phyloP scores from a whole-genome alignment of 2,113 vertebrate genomes.

The Macaca nemestrina region DNA sequence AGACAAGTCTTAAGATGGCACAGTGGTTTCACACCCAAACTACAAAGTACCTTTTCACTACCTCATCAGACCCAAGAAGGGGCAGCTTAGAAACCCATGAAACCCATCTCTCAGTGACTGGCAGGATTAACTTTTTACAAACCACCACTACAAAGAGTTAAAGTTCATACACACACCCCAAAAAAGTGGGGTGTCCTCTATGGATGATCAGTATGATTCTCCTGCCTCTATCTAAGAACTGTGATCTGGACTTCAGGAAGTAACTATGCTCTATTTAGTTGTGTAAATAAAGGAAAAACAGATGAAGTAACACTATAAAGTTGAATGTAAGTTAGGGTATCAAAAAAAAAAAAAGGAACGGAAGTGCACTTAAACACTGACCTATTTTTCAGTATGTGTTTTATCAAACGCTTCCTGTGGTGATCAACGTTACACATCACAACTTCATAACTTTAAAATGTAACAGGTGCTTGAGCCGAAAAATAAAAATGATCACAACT shows the following conservation, averaged over 20 bases:
- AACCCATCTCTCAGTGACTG: not conserved
- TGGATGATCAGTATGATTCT: not conserved
- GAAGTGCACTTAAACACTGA: not conserved
- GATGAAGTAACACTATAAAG: not conserved
- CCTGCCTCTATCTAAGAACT: not conserved
- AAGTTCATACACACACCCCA: not conserved
- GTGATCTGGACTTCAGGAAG: constrained; percentile 15
- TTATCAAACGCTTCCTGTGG: not conserved
- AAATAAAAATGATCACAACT: not conserved
- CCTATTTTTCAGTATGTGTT: not conserved
- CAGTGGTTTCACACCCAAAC: not conserved
- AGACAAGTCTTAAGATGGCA: not conserved
- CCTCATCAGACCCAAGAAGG: not conserved
- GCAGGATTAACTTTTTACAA: not conserved
- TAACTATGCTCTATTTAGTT: not conserved
- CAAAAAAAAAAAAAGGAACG: no score
- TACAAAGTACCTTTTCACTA: not conserved
- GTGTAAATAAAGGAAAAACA: not conserved
- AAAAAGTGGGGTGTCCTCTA: not conserved
- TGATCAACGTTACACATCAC: rapidly evolving
- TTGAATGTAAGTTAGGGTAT: not conserved
- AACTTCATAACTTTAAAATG: not conserved
- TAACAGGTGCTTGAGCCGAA: not conserved
- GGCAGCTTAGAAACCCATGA: not conserved
- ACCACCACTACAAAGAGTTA: not conserved